Base-by-base conservation (phyloP, 1,140 invertebrate genomes). In the Arctopsyche grandis region DNA sequence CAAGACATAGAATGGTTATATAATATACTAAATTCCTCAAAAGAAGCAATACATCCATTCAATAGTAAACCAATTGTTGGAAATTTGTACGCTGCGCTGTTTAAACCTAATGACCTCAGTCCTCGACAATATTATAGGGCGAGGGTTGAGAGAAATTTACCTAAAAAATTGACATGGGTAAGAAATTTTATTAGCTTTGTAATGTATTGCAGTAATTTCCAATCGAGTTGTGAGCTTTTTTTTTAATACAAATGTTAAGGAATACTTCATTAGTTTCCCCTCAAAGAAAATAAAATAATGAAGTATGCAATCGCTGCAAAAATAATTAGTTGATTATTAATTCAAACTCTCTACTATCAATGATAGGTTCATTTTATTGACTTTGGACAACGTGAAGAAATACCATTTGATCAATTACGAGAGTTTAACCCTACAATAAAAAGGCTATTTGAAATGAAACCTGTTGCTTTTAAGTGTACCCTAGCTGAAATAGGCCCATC, bases 331-430 rank as follows among this genome's bases (percentile, higher is more conserved):
- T n/a, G n/a, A n/a, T n/a, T n/a, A n/a, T n/a, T n/a, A n/a, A n/a
- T n/a, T n/a, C n/a, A n/a, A n/a, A n/a, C n/a, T n/a, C n/a, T n/a
- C n/a, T n/a, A n/a, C n/a, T n/a, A n/a, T n/a, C n/a, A n/a, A 38
- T 7, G 7, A 38, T 76, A 90, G 88, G 90, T 97, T 4, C 89
- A 92, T 63, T 96, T 93, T 84, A 91, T 97, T 21, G 96, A 98
- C 85, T 93, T 90, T 86, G 96, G 96, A n/a, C 92, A 91, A 80
- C 86, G 83, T 3, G 87, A 87, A 0, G 84, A 87, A 19, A 83
- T 91, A 24, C 48, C 70, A 44, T 22, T 0, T 74, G 60, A 52
- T n/a, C n/a, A n/a, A n/a, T n/a, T n/a, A n/a, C n/a, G 24, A 83
- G 0, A 74, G 79, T 4, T 86, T 85, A 66, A 52, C 86, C 16